Percentiles rank a stretch among this genome's conserved stretches.
These are phyloP conservation scores for Indicator indicator DNA, from an alignment of 2,113 vertebrate genomes.

Conservation along the genomic window DNA sequence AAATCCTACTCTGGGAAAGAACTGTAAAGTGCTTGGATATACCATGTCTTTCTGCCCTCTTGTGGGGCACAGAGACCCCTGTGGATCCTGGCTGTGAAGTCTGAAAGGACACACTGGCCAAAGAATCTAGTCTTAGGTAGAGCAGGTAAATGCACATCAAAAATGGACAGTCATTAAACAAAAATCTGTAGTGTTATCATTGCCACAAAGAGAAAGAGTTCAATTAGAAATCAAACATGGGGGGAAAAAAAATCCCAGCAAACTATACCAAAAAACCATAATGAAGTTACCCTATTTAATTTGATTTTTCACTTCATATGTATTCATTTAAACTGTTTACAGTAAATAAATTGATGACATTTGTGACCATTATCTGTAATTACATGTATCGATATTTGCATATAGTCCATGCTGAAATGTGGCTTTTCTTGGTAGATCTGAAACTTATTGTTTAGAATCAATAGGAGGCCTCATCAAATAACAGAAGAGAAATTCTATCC, in stretches of 20 bases:
- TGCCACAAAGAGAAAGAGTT: background rate
- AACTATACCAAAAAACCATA: too few relatives aligned
- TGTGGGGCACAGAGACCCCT: background rate
- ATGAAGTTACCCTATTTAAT: background rate
- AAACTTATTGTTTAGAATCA: background rate
- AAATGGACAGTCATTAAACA: background rate
- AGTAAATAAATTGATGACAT: background rate
- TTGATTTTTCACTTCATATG: slow-evolving; percentile 5
- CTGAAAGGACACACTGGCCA: background rate
- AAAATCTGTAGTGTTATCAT: background rate
- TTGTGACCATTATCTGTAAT: background rate
- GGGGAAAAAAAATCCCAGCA: background rate
- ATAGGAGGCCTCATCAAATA: slow-evolving; percentile 10
- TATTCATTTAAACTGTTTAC: background rate
- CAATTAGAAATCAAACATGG: background rate
- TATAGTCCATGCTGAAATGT: background rate
- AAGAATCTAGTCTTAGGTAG: background rate
- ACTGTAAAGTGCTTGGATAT: background rate
- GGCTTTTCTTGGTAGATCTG: background rate
- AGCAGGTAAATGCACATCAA: rapidly evolving
- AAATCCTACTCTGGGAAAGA: background rate
- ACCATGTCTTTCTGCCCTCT: background rate
- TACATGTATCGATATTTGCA: background rate
- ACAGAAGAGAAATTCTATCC: background rate
- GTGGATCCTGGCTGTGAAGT: background rate